Evolutionary conservation across 2,113 vertebrate species (phyloP), one percentile per base, ranked within the genome.

Genomic region (Ophthalmolycus amberensis): DNA sequence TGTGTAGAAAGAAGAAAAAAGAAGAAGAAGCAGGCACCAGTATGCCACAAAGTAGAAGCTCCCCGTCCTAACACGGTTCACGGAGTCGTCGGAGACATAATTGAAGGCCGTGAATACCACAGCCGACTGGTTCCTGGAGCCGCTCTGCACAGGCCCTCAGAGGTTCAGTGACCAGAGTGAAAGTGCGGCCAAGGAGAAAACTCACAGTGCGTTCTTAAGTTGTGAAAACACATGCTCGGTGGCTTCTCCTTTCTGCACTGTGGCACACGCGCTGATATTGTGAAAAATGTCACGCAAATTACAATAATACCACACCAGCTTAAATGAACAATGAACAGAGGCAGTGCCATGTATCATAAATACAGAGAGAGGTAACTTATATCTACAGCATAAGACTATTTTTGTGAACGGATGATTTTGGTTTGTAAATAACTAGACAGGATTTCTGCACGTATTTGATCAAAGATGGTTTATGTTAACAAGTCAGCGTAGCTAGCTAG

Each of bases 41-140:
- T 54, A 25, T 46, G 71, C 81, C 88, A 87, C 87, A 89, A 79
- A 79, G 84, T 62, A 40, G 25, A 73, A 52, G 70, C 67, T 79
- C 79, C 73, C 67, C 77, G 64, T n/a, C 18, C 10, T 50, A 80
- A 85, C 85, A 80, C 58, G 75, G 62, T 66, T 68, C 60, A 68
- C 68, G 83, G 79, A 74, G 65, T 73, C 59, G 82, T 71, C 46
- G 71, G 83, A 73, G 78, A 81, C 85, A 50, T 92, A 94, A 93
- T 92, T 92, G 88, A 88, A 84, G 90, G 91, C 80, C 86, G 77
- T 60, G 88, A 80, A 88, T 59, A 91, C 84, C 91, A 80, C 89
- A 91, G 88, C 73, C 66, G 82, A 59, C 81, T 84, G 86, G 75
- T 71, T 90, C 75, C 80, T 75, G 83, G 77, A 88, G 89, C 73